Evolutionary conservation across 2,888 invertebrate species (phyloP).

Genomic region (Plebejus melissa): DNA sequence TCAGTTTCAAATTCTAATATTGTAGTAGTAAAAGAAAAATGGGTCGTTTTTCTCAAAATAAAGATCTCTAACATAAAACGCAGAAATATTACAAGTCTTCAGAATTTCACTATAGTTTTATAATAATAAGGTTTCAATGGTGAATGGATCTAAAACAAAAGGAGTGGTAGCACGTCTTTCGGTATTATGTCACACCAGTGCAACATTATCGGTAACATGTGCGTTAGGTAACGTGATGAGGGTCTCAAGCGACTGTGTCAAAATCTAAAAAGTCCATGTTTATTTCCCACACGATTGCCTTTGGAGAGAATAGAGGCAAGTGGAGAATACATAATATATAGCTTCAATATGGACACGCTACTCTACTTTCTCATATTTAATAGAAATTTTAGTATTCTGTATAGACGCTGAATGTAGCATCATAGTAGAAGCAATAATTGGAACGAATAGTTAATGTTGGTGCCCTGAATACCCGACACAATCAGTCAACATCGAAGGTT

Average conservation of each 20-base stretch:
- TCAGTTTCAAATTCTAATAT: not conserved
- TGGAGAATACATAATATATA: constrained; percentile 17
- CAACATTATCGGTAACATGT: not conserved
- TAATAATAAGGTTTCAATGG: not conserved
- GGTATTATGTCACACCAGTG: not conserved
- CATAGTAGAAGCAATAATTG: constrained; percentile 20
- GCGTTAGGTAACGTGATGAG: not conserved
- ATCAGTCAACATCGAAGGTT: constrained; percentile 22
- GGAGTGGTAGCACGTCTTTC: not conserved
- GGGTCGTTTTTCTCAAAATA: not conserved
- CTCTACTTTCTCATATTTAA: not conserved
- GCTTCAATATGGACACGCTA: not conserved
- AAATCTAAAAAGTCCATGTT: constrained; percentile 9
- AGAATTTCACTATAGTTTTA: not conserved
- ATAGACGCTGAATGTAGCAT: not conserved
- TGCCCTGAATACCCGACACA: constrained; percentile 24
- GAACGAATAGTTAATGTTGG: constrained; percentile 3
- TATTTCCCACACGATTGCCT: constrained; percentile 2
- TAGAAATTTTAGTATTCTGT: constrained; percentile 9
- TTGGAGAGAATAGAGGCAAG: not conserved
- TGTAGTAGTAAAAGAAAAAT: not conserved
- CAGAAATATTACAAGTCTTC: not conserved
- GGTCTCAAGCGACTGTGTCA: not conserved
- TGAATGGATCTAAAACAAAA: not conserved
- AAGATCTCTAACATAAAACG: not conserved